Evolutionary conservation across 1,140 invertebrate genomes (phyloP).

Genomic region (Listronotus oregonensis): DNA sequence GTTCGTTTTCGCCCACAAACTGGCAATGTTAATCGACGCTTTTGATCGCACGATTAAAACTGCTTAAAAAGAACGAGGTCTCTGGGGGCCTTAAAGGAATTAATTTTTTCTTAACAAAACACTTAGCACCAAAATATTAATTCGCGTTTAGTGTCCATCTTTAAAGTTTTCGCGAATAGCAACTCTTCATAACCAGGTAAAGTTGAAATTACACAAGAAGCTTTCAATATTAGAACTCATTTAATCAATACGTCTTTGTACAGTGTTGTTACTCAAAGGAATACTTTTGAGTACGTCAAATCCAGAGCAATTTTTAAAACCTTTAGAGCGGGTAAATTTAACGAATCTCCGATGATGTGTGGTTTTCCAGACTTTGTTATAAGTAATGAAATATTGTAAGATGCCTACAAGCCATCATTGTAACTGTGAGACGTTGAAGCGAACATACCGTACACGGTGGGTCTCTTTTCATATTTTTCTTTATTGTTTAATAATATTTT

Average conservation of each 20-base stretch:
- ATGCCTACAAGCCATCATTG: constrained; percentile 53
- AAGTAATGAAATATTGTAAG: constrained; percentile 55
- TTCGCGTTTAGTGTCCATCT: too few species aligned
- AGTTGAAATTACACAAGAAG: constrained; percentile 53
- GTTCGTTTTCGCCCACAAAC: too few species aligned
- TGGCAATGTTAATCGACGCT: too few species aligned
- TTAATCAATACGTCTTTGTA: too few species aligned
- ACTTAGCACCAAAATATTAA: too few species aligned
- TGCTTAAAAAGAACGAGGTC: too few species aligned
- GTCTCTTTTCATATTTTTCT: constrained; percentile 40
- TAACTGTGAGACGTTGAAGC: constrained; percentile 39
- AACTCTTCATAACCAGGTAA: constrained; percentile 54
- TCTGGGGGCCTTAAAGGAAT: too few species aligned
- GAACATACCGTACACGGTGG: constrained; percentile 42
- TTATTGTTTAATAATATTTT: too few species aligned
- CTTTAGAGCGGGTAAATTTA: constrained; percentile 52
- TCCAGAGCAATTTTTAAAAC: constrained; percentile 38
- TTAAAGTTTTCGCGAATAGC: constrained; percentile 54
- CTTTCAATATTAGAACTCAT: too few species aligned
- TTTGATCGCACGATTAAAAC: too few species aligned
- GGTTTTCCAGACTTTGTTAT: constrained; percentile 55
- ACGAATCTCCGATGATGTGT: constrained; percentile 52
- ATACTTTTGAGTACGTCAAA: constrained; percentile 51
- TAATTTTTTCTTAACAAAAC: too few species aligned
- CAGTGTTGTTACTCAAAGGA: too few species aligned